Percentiles rank a stretch among this genome's conserved stretches.
phyloP scores from a whole-genome alignment of 2,113 vertebrate genomes.

The Phaetusa simplex region DNA sequence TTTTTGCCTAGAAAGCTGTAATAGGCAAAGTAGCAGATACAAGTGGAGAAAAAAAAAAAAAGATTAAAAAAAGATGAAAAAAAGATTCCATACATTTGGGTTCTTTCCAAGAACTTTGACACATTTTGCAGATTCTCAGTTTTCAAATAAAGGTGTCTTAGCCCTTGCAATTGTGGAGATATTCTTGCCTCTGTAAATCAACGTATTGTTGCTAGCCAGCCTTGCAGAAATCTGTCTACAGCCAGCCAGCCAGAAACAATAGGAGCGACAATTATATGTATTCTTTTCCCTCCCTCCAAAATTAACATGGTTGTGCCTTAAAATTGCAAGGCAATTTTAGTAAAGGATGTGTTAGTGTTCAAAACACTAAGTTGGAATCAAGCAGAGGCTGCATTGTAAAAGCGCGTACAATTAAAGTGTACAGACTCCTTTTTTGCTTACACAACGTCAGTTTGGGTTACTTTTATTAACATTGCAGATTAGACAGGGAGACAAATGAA shows the following conservation, averaged over 20 bases:
- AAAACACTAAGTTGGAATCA: neutral
- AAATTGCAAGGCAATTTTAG: neutral
- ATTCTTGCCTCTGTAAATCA: constrained; percentile 68
- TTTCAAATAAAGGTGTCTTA: constrained; percentile 31
- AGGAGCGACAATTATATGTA: neutral
- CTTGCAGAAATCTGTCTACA: constrained; percentile 62
- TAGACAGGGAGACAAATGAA: neutral
- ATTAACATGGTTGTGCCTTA: neutral
- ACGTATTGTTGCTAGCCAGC: constrained; percentile 49
- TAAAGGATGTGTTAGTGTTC: neutral
- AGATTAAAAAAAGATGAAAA: neutral
- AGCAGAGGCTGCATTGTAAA: neutral
- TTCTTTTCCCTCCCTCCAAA: neutral
- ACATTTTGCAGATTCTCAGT: constrained; percentile 41
- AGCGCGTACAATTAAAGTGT: neutral
- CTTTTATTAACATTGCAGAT: neutral
- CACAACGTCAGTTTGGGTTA: neutral
- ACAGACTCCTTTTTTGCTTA: neutral
- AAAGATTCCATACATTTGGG: constrained; percentile 55
- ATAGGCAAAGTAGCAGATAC: constrained; percentile 20
- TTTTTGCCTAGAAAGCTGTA: constrained; percentile 26
- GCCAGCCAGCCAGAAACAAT: constrained; percentile 57
- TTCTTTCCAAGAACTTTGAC: constrained; percentile 67
- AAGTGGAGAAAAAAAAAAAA: neutral
- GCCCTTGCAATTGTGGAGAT: constrained; percentile 18